Evolutionary conservation across 1,140 invertebrate genomes (phyloP).

Genomic region (Andrena cerasifolii): DNA sequence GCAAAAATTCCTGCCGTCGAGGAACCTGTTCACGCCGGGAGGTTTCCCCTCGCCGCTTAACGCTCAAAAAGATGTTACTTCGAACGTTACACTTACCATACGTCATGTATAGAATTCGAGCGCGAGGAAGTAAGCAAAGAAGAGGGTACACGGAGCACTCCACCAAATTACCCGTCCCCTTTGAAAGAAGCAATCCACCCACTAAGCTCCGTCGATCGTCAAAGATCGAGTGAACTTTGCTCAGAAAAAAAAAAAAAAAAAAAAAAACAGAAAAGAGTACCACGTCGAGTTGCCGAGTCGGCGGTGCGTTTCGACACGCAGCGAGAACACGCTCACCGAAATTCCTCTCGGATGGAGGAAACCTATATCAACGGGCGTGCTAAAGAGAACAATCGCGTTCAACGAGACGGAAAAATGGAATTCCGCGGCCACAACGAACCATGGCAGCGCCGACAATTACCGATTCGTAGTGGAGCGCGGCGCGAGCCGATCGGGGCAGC

Average conservation of each 20-base stretch:
- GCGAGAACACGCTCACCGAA: background rate
- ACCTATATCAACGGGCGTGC: background rate
- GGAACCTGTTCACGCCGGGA: conserved; percentile 2
- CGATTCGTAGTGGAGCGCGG: conserved; percentile 13
- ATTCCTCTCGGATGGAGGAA: background rate
- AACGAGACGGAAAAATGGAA: conserved; percentile 26
- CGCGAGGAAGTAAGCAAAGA: background rate
- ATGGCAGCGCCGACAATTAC: background rate
- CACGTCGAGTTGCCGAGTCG: too few relatives aligned
- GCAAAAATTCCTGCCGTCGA: conserved; percentile 1
- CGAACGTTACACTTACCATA: background rate
- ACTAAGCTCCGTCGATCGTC: too few relatives aligned
- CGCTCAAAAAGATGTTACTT: background rate
- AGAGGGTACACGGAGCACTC: background rate
- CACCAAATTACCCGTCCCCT: too few relatives aligned
- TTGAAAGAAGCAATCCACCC: too few relatives aligned
- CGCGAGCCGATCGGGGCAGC: background rate
- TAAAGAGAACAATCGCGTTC: conserved; percentile 2
- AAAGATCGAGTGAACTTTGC: too few relatives aligned
- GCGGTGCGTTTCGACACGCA: too few relatives aligned
- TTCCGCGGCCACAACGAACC: conserved; percentile 3
- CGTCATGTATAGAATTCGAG: background rate
- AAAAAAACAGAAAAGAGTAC: too few relatives aligned
- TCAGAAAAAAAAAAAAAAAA: too few relatives aligned
- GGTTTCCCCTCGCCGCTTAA: background rate